Evolutionary conservation across 2,888 invertebrate species (phyloP), one percentile per base, ranked within the genome.

Genomic region (Altica lythri): DNA sequence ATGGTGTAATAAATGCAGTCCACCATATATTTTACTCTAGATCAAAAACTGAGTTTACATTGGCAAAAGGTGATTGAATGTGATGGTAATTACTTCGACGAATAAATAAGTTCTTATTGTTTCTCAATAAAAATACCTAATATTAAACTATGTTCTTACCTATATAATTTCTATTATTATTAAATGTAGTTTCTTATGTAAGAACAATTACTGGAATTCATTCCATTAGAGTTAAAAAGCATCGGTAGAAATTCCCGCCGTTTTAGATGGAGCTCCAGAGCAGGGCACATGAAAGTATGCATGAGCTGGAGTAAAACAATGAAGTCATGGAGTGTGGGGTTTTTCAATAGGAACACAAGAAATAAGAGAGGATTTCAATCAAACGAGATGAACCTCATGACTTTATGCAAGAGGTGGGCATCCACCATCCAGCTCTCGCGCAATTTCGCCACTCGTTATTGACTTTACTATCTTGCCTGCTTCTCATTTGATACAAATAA

Each of bases 331-430:
- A 68, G 72, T 71, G 72, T 72, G 75, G 71, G 75, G 75, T 74
- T 75, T 75, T 74, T 73, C 72, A 72, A 75, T 74, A 47, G 51
- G 57, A 60, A 60, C 55, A 59, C 55, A 57, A 59, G 61, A 59
- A 75, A 76, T 75, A 76, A 75, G 76, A 76, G 76, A 74, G 77
- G 76, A 76, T 77, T 77, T 76, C 77, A 77, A 77, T 77, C 76
- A 76, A 75, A 76, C 75, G 76, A 76, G 76, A 76, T 75, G 76
- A 76, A 76, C 76, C 62, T 77, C 76, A 77, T 77, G 77, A 76
- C 75, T 77, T 76, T 76, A 77, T 77, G 77, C 76, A 77, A 72
- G 70, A 76, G 76, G 70, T 72, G 71, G 72, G 72, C 70, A 72
- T 53, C 34, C 69, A 66, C 29, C 48, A 29, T 44, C 29, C 32